Percentiles rank a stretch among this genome's conserved stretches.
Conservation (phyloP, 2,113 vertebrate species). For the Brevimyrus niger region DNA sequence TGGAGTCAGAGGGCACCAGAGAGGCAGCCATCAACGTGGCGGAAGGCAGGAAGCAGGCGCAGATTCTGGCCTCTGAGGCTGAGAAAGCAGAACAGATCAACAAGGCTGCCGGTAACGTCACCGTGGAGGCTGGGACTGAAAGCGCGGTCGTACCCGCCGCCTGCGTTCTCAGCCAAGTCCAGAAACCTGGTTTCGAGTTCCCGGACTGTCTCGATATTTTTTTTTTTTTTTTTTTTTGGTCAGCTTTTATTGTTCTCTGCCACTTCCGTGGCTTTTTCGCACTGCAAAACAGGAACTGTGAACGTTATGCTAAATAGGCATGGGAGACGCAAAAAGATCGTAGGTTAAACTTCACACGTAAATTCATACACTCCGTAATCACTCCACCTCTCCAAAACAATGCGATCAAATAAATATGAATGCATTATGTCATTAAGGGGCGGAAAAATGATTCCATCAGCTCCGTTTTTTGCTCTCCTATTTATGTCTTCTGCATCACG, state of each 20-base stretch:
- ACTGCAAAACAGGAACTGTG: neutral
- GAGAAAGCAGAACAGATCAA: conserved; percentile 86
- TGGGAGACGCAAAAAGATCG: neutral
- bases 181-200: neutral
- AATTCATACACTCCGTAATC: neutral
- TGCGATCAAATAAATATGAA: neutral
- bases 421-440: neutral
- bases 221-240: neutral
- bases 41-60: conserved; percentile 84
- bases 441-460: neutral
- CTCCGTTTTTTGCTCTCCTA: neutral
- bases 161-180: neutral
- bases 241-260: neutral
- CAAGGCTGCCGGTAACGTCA: conserved; percentile 71
- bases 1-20: conserved; percentile 88
- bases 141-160: no score
- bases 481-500: neutral
- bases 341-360: neutral
- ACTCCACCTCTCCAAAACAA: neutral
- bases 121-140: neutral
- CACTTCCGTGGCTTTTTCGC: neutral
- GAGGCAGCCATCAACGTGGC: conserved; percentile 89
- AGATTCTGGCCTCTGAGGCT: conserved; percentile 90
- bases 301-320: neutral
- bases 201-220: neutral